Conservation (phyloP, 2,888 invertebrate genomes). For the Tinea semifulvella region DNA sequence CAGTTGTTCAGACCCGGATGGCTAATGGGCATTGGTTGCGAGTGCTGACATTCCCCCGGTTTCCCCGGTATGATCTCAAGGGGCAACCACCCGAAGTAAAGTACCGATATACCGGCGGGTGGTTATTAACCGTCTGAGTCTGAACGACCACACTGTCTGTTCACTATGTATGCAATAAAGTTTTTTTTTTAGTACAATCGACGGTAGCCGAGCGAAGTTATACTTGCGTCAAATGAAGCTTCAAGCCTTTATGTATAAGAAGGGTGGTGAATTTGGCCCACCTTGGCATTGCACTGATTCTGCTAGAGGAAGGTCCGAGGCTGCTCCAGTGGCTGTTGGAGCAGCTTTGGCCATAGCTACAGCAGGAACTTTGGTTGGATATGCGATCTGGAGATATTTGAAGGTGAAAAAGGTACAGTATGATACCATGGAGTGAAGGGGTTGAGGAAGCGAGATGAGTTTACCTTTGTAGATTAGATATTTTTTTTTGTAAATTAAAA, state of each 20-base stretch:
- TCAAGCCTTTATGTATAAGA: slow-evolving; percentile 90
- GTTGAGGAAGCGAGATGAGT: background rate
- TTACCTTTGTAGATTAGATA: background rate
- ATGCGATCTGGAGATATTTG: slow-evolving; percentile 86
- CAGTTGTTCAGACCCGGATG: too few relatives aligned
- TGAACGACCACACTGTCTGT: too few relatives aligned
- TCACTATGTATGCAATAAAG: too few relatives aligned
- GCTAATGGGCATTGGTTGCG: too few relatives aligned
- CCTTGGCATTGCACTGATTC: slow-evolving; percentile 71
- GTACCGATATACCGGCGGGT: too few relatives aligned
- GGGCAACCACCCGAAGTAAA: too few relatives aligned
- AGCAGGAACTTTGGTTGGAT: slow-evolving; percentile 82
- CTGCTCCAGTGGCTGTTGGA: slow-evolving; percentile 85
- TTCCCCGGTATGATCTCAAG: too few relatives aligned
- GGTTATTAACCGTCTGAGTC: too few relatives aligned
- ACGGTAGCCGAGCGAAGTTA: slow-evolving; percentile 66
- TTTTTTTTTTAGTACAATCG: slow-evolving; percentile 7
- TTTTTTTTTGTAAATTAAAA: background rate
- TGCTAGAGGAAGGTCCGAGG: slow-evolving; percentile 73
- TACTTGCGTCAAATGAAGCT: slow-evolving; percentile 76
- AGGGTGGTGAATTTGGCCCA: slow-evolving; percentile 73
- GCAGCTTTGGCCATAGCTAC: slow-evolving; percentile 85
- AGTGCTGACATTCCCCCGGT: too few relatives aligned
- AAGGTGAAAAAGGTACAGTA: slow-evolving; percentile 92
- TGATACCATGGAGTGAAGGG: slow-evolving; percentile 82